Conservation (phyloP, 2,113 vertebrate genomes). For the Anolis carolinensis region DNA sequence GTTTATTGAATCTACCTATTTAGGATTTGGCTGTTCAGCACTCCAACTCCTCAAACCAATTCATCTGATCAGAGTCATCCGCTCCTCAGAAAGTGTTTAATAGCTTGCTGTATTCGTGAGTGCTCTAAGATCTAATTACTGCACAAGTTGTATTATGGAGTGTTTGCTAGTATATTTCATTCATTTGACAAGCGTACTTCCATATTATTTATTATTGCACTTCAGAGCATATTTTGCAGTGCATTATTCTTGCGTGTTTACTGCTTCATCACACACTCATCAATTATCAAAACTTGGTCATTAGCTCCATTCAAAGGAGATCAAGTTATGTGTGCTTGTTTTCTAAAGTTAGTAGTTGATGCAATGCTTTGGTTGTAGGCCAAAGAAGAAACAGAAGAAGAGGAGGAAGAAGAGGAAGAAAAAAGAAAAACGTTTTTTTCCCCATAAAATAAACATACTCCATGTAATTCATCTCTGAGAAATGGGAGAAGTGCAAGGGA, state of each 20-base stretch:
- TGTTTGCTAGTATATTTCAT: not conserved
- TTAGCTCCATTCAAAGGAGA: not conserved
- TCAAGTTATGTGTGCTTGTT: not conserved
- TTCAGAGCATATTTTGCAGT: slow-evolving; percentile 1
- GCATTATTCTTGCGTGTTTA: slow-evolving; percentile 7
- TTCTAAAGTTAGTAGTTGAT: not conserved
- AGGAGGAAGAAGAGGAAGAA: not conserved
- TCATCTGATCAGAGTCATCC: not conserved
- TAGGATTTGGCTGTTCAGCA: not conserved
- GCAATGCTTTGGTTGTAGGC: not conserved
- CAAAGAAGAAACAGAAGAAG: not conserved
- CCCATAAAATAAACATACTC: not conserved
- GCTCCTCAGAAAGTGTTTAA: not conserved
- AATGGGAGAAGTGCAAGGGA: no score
- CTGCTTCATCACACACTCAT: slow-evolving; percentile 7
- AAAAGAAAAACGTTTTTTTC: not conserved
- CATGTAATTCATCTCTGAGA: not conserved
- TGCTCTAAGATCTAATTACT: not conserved
- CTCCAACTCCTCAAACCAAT: not conserved
- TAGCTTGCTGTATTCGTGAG: not conserved
- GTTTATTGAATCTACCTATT: not conserved
- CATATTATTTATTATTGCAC: slow-evolving; percentile 21
- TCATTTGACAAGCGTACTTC: slow-evolving; percentile 8
- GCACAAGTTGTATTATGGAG: not conserved
- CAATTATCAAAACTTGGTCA: slow-evolving; percentile 21